phyloP scores from a whole-genome alignment of 2,888 invertebrate species.

The Phalera bucephala region DNA sequence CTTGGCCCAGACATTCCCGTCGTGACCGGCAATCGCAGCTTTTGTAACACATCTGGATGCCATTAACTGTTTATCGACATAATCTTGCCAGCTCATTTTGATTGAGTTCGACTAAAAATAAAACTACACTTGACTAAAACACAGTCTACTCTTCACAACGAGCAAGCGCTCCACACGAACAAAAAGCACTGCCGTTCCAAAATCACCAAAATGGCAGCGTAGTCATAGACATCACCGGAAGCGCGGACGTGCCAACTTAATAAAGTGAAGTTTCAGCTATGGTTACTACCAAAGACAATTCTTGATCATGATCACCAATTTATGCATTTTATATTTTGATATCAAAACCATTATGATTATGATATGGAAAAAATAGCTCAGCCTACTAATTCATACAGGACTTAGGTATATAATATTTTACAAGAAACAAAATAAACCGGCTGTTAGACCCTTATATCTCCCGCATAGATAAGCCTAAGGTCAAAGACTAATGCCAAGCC shows the following conservation, averaged over 20 bases:
- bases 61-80: constrained; percentile 98
- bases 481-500: no score
- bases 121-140: constrained; percentile 79
- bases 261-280: constrained; percentile 2
- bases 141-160: constrained; percentile 77
- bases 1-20: constrained; percentile 97
- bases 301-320: no score
- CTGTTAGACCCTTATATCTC: no score
- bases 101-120: constrained; percentile 78
- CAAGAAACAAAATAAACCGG: no score
- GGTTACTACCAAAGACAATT: no score
- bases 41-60: constrained; percentile 97
- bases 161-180: constrained; percentile 82
- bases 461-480: no score
- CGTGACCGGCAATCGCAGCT: constrained; percentile 97
- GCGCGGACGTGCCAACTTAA: constrained; percentile 47
- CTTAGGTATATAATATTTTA: no score
- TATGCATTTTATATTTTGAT: no score
- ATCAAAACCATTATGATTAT: no score
- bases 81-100: constrained; percentile 99
- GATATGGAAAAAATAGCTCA: no score
- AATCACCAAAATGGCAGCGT: constrained; percentile 81
- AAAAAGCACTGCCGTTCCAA: constrained; percentile 82
- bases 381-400: no score
- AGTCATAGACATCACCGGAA: constrained; percentile 73